Conservation (phyloP, 2,888 invertebrate species). For the Leucoptera coffeella region DNA sequence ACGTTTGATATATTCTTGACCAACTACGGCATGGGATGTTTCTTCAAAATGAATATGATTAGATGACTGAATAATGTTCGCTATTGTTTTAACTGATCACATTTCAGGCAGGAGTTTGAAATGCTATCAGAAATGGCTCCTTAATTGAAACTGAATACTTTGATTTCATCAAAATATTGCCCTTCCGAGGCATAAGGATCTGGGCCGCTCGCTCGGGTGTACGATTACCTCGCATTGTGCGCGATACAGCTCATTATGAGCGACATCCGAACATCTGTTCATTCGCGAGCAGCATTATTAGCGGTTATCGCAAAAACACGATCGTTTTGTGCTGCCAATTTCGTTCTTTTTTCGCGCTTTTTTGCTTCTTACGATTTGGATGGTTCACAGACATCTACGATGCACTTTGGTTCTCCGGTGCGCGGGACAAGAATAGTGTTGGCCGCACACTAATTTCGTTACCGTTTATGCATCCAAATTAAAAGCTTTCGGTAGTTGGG, state of each 20-base stretch:
- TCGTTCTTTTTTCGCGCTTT: slow-evolving; percentile 12
- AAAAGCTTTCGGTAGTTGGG: slow-evolving; percentile 18
- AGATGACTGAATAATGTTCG: too few species aligned
- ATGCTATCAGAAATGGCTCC: too few species aligned
- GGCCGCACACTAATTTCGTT: background rate
- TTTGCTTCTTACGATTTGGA: too few species aligned
- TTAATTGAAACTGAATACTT: slow-evolving; percentile 8
- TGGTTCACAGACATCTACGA: too few species aligned
- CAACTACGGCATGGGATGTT: too few species aligned
- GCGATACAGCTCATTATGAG: slow-evolving; percentile 50
- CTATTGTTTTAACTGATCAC: too few species aligned
- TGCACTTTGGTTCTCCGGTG: too few species aligned
- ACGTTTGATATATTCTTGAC: too few species aligned
- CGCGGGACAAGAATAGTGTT: too few species aligned
- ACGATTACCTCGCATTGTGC: slow-evolving; percentile 48
- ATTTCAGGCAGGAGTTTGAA: too few species aligned
- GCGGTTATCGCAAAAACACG: slow-evolving; percentile 29
- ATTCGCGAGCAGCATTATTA: slow-evolving; percentile 27
- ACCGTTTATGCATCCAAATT: slow-evolving; percentile 5
- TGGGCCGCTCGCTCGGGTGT: slow-evolving; percentile 46
- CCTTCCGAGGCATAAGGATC: slow-evolving; percentile 7
- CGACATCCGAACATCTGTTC: slow-evolving; percentile 45
- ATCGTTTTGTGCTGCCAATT: slow-evolving; percentile 19
- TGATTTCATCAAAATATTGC: slow-evolving; percentile 6
- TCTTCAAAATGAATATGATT: too few species aligned